phyloP scores from a whole-genome alignment of 1,140 invertebrate species.

The Drosophila suzukii region DNA sequence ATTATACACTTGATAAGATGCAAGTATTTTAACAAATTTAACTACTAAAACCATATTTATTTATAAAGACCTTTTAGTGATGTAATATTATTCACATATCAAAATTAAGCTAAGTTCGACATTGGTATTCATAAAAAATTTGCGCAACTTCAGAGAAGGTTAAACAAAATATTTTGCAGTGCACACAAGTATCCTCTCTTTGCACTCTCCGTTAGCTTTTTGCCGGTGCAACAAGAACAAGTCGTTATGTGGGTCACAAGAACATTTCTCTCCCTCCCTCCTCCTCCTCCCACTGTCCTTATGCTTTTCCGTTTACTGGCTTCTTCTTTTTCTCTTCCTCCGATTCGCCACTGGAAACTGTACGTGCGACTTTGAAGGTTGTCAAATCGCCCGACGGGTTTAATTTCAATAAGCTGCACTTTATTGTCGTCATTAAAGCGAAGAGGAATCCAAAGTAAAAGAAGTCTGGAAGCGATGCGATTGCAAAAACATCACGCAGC shows the following conservation, averaged over 20 bases:
- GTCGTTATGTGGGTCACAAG: conserved; percentile 53
- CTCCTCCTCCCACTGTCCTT: conserved; percentile 14
- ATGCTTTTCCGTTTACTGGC: conserved; percentile 37
- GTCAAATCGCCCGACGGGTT: conserved; percentile 29
- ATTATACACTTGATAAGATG: no score
- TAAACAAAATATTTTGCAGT: background rate
- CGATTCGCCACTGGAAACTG: conserved; percentile 40
- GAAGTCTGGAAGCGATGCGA: conserved; percentile 22
- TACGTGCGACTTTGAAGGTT: conserved; percentile 68
- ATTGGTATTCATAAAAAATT: no score
- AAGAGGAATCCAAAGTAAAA: conserved; percentile 27
- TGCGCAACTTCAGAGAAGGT: no score
- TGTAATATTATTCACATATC: no score
- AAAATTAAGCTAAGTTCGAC: no score
- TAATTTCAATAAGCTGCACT: conserved; percentile 65
- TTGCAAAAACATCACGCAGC: conserved; percentile 29
- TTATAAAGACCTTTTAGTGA: no score
- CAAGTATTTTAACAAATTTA: no score
- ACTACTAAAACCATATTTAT: no score
- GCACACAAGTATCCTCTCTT: conserved; percentile 26
- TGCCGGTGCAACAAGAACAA: conserved; percentile 72
- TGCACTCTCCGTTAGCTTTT: conserved; percentile 51
- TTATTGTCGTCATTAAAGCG: conserved; percentile 50
- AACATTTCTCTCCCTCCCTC: conserved; percentile 26
- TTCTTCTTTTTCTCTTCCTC: conserved; percentile 1